phyloP scores from a whole-genome alignment of 2,113 vertebrate species.

The Heliornis fulica region DNA sequence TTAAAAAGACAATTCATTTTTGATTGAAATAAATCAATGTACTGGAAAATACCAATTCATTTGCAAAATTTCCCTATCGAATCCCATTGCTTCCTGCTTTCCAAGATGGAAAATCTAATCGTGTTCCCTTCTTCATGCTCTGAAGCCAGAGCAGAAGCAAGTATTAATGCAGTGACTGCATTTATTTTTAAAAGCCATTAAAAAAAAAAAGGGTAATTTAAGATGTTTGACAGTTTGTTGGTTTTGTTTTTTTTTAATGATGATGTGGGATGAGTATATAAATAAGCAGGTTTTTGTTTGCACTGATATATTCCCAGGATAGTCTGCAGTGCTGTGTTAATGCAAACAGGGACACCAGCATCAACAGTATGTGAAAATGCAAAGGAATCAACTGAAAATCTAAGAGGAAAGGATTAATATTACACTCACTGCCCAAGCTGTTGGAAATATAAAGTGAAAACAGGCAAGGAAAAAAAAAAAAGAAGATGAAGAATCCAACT shows the following conservation, averaged over 20 bases:
- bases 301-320: not conserved
- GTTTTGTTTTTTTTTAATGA: not conserved
- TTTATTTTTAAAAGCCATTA: not conserved
- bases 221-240: not conserved
- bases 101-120: not conserved
- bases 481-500: not conserved
- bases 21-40: slow-evolving; percentile 32
- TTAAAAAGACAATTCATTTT: slow-evolving; percentile 21
- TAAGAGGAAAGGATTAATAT: not conserved
- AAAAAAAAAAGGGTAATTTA: not conserved
- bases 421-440: not conserved
- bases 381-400: not conserved
- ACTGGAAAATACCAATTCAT: slow-evolving; percentile 42
- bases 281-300: not conserved
- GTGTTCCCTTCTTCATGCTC: not conserved
- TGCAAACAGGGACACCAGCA: not conserved
- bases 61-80: not conserved
- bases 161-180: not conserved
- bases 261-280: not conserved
- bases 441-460: not conserved
- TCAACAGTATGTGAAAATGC: not conserved
- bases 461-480: not conserved
- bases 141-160: not conserved
- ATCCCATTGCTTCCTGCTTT: not conserved
- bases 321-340: not conserved